Evolutionary conservation across 35 echinoderm and acorn worm genomes (phyloP), one percentile per base, ranked within the genome.

Genomic region (Heliocidaris erythrogramma): DNA sequence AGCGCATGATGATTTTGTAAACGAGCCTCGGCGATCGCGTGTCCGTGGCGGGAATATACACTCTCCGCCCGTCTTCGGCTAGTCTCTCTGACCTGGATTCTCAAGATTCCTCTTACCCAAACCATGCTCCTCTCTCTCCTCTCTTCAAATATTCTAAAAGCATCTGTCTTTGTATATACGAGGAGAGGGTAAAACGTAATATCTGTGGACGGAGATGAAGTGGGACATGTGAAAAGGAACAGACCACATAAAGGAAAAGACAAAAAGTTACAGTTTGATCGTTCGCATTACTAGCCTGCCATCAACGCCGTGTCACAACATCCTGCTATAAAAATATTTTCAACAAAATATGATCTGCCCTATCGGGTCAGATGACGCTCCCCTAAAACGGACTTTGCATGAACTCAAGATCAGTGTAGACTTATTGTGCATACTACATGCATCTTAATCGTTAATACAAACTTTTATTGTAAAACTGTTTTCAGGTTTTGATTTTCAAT

Each of bases 51-150:
- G 65, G 65, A n/a, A 78, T 78, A 78, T 18, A 78, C 65, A 78
- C 65, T n/a, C 65, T 17, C 65, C 2, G 21, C 65, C 65, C 65
- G 21, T 78, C 65, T 78, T 24, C 17, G 65, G 21, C 65, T 24
- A 18, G 65, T n/a, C 65, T 78, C 65, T n/a, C 65, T 78, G 65
- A 78, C 65, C 65, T 78, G 65, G 65, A 78, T 78, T 78, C 65
- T 78, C 65, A 21, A 78, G 65, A 78, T 78, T 78, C 65, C 65
- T 78, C 18, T n/a, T 78, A 5, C 65, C 65, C 65, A 78, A 78
- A 78, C 65, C 65, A 24, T 78, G 65, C 65, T 78, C 65, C 17
- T 78, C 18, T 18, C 65, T 78, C 27, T 21, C n/a, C 65, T 71
- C 61, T n/a, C 35, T 42, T 42, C 27, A 78, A 78, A 78, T 78